Conservation (phyloP, 2,113 vertebrate genomes). For the Pelodiscus sinensis region DNA sequence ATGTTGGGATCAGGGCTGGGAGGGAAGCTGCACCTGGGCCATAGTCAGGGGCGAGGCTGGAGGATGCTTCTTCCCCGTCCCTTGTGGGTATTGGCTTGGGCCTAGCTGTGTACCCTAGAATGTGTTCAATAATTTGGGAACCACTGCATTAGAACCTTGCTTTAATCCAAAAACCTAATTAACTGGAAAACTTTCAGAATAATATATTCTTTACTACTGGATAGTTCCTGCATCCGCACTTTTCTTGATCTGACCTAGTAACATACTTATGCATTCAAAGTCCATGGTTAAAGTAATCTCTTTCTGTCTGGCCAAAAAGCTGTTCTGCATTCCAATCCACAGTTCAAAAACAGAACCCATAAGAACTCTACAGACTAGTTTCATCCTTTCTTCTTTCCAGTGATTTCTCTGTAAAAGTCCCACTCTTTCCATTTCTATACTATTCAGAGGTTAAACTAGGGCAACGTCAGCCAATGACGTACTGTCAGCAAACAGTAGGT, state of each 20-base stretch:
- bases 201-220: neutral
- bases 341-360: neutral
- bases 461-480: neutral
- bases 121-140: no score
- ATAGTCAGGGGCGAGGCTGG: no score
- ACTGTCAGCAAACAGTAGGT: neutral
- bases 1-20: no score
- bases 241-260: neutral
- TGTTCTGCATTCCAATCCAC: slow-evolving; percentile 23
- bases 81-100: no score
- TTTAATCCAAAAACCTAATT: neutral
- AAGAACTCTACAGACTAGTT: neutral
- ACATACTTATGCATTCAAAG: slow-evolving; percentile 10
- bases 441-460: neutral
- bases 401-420: neutral
- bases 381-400: slow-evolving; percentile 23
- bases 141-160: neutral
- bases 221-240: neutral
- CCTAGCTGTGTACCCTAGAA: no score
- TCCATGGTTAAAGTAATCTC: neutral
- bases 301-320: slow-evolving; percentile 33
- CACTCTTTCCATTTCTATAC: neutral
- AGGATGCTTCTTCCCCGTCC: no score
- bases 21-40: no score
- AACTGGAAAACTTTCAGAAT: neutral